phyloP scores from a whole-genome alignment of 2,797 vertebrate species.

The Xiphorhynchus erythropygius region DNA sequence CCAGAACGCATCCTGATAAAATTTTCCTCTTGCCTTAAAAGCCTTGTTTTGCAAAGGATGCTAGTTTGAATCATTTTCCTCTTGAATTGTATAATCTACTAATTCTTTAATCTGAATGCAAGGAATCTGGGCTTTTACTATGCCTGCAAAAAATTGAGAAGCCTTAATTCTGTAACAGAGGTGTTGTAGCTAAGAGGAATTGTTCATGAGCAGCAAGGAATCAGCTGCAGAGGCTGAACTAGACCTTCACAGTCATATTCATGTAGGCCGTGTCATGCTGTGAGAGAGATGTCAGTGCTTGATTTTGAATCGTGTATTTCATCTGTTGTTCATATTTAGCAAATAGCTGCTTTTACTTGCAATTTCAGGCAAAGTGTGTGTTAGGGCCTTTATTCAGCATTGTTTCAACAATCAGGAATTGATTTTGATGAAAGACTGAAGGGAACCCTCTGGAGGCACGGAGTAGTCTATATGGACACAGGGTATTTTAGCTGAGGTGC shows the following conservation, averaged over 20 bases:
- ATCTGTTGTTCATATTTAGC: background rate
- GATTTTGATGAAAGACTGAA: background rate
- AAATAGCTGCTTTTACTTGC: background rate
- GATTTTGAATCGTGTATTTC: background rate
- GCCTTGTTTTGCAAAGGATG: background rate
- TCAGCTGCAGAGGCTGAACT: background rate
- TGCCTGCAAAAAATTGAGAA: background rate
- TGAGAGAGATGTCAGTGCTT: rapidly evolving
- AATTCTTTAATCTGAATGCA: background rate
- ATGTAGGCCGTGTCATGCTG: rapidly evolving
- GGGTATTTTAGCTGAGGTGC: background rate
- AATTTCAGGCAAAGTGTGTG: background rate
- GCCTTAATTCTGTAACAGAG: background rate
- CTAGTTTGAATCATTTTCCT: background rate
- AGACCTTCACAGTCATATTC: background rate
- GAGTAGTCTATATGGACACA: background rate
- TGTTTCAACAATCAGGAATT: background rate
- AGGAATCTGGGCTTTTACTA: background rate
- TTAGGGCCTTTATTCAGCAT: background rate
- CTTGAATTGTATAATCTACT: background rate
- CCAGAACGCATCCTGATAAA: background rate
- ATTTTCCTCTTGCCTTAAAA: background rate
- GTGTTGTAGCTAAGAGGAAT: background rate
- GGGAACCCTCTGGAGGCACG: background rate
- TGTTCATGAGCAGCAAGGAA: background rate